Base-by-base conservation (phyloP, 2,888 invertebrate genomes). In the Julus scanicus region DNA sequence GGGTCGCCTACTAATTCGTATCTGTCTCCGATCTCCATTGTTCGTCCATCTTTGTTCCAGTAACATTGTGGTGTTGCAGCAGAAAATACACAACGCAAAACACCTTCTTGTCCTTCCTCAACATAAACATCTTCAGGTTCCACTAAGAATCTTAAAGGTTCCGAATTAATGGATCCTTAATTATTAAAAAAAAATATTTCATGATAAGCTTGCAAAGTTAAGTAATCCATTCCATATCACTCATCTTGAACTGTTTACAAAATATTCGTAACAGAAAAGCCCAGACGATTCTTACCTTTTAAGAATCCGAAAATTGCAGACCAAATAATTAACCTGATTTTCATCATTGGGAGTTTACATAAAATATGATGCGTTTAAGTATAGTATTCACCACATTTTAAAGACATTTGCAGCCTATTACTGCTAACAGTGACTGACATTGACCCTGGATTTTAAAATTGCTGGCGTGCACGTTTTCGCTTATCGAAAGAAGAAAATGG, bases 1-100 rank as follows among this genome's bases (percentile, higher is more conserved):
- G 84, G 84, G 84, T 84, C 84, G 13, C 84, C 84, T 2, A 84
- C n/a, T 40, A 40, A 37, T 84, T 84, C 84, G 84, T 84, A 84
- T 84, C 84, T 84, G 17, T 37, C 84, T 39, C n/a, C 11, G n/a
- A 37, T 84, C 44, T 84, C 40, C 39, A 84, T 44, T 3, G 84
- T 84, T 39, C 39, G 15, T 17, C 84, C 84, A n/a, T 84, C 84
- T 84, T 84, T 84, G 15, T 40, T 84, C 84, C 84, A 84, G 44
- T 84, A 84, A 15, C 84, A 84, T 11, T 39, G 84, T 6, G 84
- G 84, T 40, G 44, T 17, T 17, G 44, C 84, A 37, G 39, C 40
- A 44, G 39, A 39, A 84, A 84, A 84, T 17, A 84, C 11, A 39
- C 84, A 84, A 2, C 44, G 37, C 84, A 84, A 37, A 39, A 84